These are phyloP conservation scores for Trematomus bernacchii DNA, from an alignment of 2,797 vertebrate species.

Conservation along the genomic window DNA sequence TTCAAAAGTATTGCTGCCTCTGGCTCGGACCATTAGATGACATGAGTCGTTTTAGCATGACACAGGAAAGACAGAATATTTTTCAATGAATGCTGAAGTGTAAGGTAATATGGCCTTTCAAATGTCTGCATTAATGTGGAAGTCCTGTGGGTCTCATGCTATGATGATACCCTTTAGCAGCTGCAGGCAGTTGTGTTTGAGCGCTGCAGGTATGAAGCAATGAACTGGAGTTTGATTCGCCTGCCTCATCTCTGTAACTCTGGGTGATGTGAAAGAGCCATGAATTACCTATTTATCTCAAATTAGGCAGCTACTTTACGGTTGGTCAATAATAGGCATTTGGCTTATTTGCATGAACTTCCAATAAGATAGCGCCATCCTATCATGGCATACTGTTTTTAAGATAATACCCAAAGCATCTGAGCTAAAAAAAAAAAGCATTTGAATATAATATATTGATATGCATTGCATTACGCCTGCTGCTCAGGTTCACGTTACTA, in stretches of 20 bases:
- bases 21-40: no score
- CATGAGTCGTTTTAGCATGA: no score
- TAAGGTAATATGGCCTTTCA: conserved; percentile 1
- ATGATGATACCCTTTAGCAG: background rate
- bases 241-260: conserved; percentile 7
- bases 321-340: conserved; percentile 8
- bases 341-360: conserved; percentile 12
- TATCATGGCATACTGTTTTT: conserved; percentile 25
- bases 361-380: background rate
- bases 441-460: no score
- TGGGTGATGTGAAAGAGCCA: background rate
- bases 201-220: background rate
- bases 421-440: background rate
- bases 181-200: conserved; percentile 24
- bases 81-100: conserved; percentile 33
- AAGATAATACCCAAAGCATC: conserved; percentile 12
- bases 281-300: background rate
- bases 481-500: background rate
- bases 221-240: conserved; percentile 11
- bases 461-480: no score
- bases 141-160: conserved; percentile 12
- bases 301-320: background rate
- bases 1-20: no score
- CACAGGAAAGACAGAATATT: conserved; percentile 11
- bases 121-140: conserved; percentile 24